A percentile compares a stretch with the other conserved stretches of the same genome.
phyloP scores from a whole-genome alignment of 2,888 invertebrate species.

The Athalia cordata region DNA sequence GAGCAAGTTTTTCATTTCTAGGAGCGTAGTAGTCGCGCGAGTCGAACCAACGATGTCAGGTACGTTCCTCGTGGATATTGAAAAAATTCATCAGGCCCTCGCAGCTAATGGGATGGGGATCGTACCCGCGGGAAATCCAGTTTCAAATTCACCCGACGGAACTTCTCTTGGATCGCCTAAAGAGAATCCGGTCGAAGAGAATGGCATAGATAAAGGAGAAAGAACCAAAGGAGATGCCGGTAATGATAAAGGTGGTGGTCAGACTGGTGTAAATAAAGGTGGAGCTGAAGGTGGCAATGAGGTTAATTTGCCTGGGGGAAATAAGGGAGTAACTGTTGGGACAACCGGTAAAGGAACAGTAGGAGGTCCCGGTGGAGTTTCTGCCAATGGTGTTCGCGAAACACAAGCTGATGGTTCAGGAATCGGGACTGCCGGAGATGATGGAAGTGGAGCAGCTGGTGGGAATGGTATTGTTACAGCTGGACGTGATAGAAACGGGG shows the following conservation, averaged over 20 bases:
- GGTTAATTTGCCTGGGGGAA: constrained; percentile 50
- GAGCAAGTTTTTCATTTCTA: constrained; percentile 46
- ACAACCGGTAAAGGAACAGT: neutral
- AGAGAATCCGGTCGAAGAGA: neutral
- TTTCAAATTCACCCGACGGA: constrained; percentile 41
- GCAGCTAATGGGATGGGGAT: constrained; percentile 70
- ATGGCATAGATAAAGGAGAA: neutral
- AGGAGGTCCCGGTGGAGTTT: constrained; percentile 66
- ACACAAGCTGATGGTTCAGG: constrained; percentile 76
- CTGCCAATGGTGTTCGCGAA: constrained; percentile 76
- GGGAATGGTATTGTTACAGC: neutral
- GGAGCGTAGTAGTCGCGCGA: constrained; percentile 69
- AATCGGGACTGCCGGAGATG: neutral
- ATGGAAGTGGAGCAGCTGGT: neutral
- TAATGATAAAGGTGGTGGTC: neutral
- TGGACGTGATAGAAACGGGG: neutral
- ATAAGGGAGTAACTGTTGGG: neutral
- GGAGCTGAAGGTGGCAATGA: constrained; percentile 70
- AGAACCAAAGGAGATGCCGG: constrained; percentile 6
- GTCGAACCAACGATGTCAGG: constrained; percentile 67
- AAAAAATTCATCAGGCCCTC: constrained; percentile 66
- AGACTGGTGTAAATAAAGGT: neutral
- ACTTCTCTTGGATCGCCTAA: neutral
- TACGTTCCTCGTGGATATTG: constrained; percentile 68
- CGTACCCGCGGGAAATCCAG: constrained; percentile 61